Percentiles rank a stretch among this genome's conserved stretches.
Evolutionary conservation across 1,140 invertebrate species (phyloP).

Genomic region (Acromyrmex echinatior): DNA sequence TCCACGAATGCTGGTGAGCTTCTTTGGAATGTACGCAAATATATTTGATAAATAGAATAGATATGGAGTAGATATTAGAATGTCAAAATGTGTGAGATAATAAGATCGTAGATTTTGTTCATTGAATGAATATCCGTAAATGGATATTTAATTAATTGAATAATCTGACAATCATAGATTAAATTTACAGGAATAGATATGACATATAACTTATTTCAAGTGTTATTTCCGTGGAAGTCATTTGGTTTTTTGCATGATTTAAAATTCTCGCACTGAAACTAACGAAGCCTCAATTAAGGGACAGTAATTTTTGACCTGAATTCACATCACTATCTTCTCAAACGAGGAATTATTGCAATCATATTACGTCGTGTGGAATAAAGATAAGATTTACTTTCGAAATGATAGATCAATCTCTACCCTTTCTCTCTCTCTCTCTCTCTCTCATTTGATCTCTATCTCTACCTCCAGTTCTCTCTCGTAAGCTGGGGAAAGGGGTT

Average conservation of each 20-base stretch:
- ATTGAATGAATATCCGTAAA: background rate
- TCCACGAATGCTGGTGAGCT: background rate
- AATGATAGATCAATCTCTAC: constrained; percentile 50
- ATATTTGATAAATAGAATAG: constrained; percentile 3
- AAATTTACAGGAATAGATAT: background rate
- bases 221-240: background rate
- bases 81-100: background rate
- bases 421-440: background rate
- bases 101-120: background rate
- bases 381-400: constrained; percentile 54
- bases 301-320: constrained; percentile 28
- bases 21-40: background rate
- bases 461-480: background rate
- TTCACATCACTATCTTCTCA: background rate
- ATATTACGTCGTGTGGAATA: constrained; percentile 39
- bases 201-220: background rate
- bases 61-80: background rate
- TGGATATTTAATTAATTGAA: constrained; percentile 23
- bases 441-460: too few species aligned
- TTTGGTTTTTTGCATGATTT: background rate
- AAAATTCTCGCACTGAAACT: constrained; percentile 21
- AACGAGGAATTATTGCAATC: constrained; percentile 50
- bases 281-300: background rate
- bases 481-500: constrained; percentile 19
- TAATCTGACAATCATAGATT: background rate